These are phyloP conservation scores for Polyodon spathula DNA, from an alignment of 2,113 vertebrate genomes.

Conservation along the genomic window DNA sequence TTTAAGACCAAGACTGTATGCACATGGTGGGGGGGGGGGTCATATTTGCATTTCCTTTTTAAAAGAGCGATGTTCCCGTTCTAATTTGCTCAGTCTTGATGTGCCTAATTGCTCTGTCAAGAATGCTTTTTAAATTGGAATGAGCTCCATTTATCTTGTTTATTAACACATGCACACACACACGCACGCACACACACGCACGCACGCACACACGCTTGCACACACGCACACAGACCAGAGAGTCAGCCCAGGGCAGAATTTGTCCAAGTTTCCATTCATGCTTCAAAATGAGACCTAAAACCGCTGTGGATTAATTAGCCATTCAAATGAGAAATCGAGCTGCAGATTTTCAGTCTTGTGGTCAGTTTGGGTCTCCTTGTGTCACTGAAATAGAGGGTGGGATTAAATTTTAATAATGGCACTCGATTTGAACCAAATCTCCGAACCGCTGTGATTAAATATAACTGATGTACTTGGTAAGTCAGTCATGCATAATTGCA, in stretches of 20 bases:
- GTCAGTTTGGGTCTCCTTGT: too few species aligned
- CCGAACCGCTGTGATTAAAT: too few species aligned
- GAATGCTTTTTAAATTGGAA: constrained; percentile 22
- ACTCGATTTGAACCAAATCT: too few species aligned
- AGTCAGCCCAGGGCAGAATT: constrained; percentile 7
- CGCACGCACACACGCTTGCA: constrained; percentile 18
- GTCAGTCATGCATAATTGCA: too few species aligned
- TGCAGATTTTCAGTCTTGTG: too few species aligned
- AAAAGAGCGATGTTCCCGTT: background rate
- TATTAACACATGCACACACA: constrained; percentile 26
- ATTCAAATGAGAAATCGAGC: too few species aligned
- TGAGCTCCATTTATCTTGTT: constrained; percentile 35
- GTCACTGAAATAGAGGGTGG: too few species aligned
- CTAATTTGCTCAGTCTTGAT: constrained; percentile 6
- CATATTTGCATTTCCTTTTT: background rate
- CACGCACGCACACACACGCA: constrained; percentile 9
- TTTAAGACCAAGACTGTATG: constrained; percentile 14
- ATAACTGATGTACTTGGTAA: too few species aligned
- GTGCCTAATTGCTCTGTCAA: constrained; percentile 18
- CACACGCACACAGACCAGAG: background rate
- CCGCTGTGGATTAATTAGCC: too few species aligned
- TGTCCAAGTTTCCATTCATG: constrained; percentile 12
- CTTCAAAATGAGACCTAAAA: too few species aligned
- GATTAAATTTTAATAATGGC: too few species aligned
- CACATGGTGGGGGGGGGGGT: background rate